Evolutionary conservation across 2,888 invertebrate species (phyloP).

Genomic region (Hirtodrosophila histrioides): DNA sequence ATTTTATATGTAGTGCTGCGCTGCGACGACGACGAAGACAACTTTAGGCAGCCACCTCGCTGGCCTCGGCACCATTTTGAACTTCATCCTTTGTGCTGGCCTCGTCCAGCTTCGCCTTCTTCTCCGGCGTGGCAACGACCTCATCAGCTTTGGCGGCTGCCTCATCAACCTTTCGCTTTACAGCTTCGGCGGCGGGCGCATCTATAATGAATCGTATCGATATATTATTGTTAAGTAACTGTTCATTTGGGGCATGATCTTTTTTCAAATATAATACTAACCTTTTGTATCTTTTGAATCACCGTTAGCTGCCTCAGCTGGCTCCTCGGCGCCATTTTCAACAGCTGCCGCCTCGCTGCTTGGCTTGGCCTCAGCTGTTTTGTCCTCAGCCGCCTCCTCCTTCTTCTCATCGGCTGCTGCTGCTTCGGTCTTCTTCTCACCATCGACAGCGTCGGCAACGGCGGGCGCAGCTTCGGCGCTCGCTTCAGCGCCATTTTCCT

Average conservation of each 20-base stretch:
- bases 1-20: slow-evolving; percentile 62
- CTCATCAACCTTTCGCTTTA: slow-evolving; percentile 84
- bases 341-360: slow-evolving; percentile 72
- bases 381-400: slow-evolving; percentile 55
- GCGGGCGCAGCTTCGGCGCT: slow-evolving; percentile 57
- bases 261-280: too few species aligned
- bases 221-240: too few species aligned
- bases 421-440: slow-evolving; percentile 53
- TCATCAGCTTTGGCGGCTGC: slow-evolving; percentile 80
- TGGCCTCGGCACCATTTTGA: slow-evolving; percentile 84
- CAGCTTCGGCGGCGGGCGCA: slow-evolving; percentile 83
- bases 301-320: slow-evolving; percentile 76
- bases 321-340: slow-evolving; percentile 79
- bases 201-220: slow-evolving; percentile 58
- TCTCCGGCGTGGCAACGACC: slow-evolving; percentile 83
- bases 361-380: slow-evolving; percentile 67
- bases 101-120: slow-evolving; percentile 84
- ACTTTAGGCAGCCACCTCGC: slow-evolving; percentile 84
- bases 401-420: slow-evolving; percentile 58
- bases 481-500: slow-evolving; percentile 78
- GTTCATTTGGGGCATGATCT: not conserved
- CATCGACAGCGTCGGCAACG: slow-evolving; percentile 46
- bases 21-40: slow-evolving; percentile 13
- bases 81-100: slow-evolving; percentile 83
- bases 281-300: slow-evolving; percentile 82